A percentile compares a stretch with the other conserved stretches of the same genome.
These are phyloP conservation scores for Caenorhabditis macrosperma DNA, from an alignment of 2,888 invertebrate genomes.

Conservation along the genomic window DNA sequence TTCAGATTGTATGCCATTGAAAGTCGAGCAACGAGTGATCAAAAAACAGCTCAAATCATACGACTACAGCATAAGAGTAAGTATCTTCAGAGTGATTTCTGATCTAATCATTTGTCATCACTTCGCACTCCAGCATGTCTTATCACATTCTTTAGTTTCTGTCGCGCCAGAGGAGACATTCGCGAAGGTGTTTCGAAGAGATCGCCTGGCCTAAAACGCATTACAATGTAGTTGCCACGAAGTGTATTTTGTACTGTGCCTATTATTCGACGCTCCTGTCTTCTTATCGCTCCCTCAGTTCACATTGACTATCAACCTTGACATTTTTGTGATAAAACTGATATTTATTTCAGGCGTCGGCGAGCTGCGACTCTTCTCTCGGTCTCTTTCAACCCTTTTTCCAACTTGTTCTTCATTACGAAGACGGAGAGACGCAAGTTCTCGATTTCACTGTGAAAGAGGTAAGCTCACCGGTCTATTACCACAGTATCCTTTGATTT, in stretches of 20 bases:
- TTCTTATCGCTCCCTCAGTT: neutral
- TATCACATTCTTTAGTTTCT: constrained; percentile 17
- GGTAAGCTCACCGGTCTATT: constrained; percentile 22
- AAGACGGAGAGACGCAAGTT: constrained; percentile 57
- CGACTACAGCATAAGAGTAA: constrained; percentile 50
- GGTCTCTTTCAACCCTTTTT: constrained; percentile 50
- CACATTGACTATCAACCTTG: neutral
- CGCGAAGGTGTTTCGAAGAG: neutral
- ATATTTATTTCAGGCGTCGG: constrained; percentile 46
- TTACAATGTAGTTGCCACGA: neutral
- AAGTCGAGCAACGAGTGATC: neutral
- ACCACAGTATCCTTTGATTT: neutral
- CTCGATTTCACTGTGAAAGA: constrained; percentile 62
- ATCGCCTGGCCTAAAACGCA: constrained; percentile 26
- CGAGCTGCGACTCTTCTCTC: constrained; percentile 42
- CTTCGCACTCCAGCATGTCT: constrained; percentile 9
- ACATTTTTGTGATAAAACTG: neutral
- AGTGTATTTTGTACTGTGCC: neutral
- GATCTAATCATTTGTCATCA: constrained; percentile 8
- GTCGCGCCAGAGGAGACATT: constrained; percentile 1
- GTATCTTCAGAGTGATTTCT: constrained; percentile 26
- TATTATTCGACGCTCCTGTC: neutral
- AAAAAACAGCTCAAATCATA: constrained; percentile 49
- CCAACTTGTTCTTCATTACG: constrained; percentile 57
- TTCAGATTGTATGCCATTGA: constrained; percentile 42